phyloP scores from a whole-genome alignment of 1,140 invertebrate species.

The Leucophenga varia region DNA sequence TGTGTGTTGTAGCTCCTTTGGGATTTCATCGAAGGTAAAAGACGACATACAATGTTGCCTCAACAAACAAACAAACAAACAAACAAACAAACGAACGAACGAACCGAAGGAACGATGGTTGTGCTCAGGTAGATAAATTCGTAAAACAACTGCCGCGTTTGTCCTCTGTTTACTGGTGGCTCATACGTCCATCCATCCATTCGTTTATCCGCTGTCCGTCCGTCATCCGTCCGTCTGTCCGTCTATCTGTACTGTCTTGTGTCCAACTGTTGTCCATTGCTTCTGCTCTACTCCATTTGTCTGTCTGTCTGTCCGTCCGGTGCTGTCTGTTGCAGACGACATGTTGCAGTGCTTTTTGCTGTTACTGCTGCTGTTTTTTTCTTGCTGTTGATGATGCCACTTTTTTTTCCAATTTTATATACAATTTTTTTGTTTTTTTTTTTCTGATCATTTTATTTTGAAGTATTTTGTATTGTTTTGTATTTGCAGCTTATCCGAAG shows the following conservation, averaged over 20 bases:
- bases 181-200: too few relatives aligned
- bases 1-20: slow-evolving; percentile 12
- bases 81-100: too few relatives aligned
- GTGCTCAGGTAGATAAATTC: slow-evolving; percentile 52
- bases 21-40: too few relatives aligned
- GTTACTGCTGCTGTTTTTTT: not conserved
- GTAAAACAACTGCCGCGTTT: slow-evolving; percentile 40
- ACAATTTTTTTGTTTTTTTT: slow-evolving; percentile 1
- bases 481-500: slow-evolving; percentile 40
- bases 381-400: too few relatives aligned
- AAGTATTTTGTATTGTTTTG: slow-evolving; percentile 42
- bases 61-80: too few relatives aligned
- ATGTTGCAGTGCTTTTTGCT: slow-evolving; percentile 25
- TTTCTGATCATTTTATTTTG: slow-evolving; percentile 12
- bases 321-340: slow-evolving; percentile 28
- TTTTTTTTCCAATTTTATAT: too few relatives aligned
- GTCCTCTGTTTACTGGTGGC: too few relatives aligned
- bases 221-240: slow-evolving; percentile 13
- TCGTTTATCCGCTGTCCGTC: too few relatives aligned
- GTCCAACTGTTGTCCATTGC: too few relatives aligned
- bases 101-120: slow-evolving; percentile 42
- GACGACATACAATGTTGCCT: too few relatives aligned
- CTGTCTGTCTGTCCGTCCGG: slow-evolving; percentile 15
- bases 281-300: too few relatives aligned
- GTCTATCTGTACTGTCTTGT: slow-evolving; percentile 4